These are phyloP conservation scores for Gallinago stenura DNA, from an alignment of 2,797 vertebrate genomes.

Conservation along the genomic window DNA sequence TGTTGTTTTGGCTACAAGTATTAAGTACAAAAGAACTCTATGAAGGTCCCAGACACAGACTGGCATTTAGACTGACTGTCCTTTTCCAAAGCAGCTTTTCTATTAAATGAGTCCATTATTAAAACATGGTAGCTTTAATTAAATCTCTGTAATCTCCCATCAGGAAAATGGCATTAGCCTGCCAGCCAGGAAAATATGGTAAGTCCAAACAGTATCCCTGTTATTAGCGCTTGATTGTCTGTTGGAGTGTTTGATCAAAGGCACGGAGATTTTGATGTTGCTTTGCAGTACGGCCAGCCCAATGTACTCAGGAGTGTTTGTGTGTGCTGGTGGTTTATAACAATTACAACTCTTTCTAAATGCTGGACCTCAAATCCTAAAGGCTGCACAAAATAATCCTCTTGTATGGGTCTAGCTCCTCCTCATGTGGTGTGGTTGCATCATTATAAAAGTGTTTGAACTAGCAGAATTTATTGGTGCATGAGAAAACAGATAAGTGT, in stretches of 20 bases:
- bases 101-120: conserved; percentile 71
- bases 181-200: conserved; percentile 18
- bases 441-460: neutral
- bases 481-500: neutral
- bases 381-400: neutral
- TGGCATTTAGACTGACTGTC: conserved; percentile 59
- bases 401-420: neutral
- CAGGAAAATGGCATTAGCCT: conserved; percentile 39
- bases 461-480: neutral
- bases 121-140: conserved; percentile 72
- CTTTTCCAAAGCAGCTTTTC: conserved; percentile 68
- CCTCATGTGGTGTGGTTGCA: fast-evolving
- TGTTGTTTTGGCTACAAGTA: conserved; percentile 52
- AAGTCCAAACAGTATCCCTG: neutral
- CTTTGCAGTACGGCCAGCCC: neutral
- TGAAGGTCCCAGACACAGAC: conserved; percentile 42
- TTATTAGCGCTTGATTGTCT: neutral
- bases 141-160: conserved; percentile 72
- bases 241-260: conserved; percentile 41
- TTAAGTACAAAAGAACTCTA: conserved; percentile 65
- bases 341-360: neutral
- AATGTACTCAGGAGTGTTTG: neutral
- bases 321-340: neutral
- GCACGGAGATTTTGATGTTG: neutral
- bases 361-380: neutral